Evolutionary conservation across 2,113 vertebrate species (phyloP).

Genomic region (Apodemus speciosus): DNA sequence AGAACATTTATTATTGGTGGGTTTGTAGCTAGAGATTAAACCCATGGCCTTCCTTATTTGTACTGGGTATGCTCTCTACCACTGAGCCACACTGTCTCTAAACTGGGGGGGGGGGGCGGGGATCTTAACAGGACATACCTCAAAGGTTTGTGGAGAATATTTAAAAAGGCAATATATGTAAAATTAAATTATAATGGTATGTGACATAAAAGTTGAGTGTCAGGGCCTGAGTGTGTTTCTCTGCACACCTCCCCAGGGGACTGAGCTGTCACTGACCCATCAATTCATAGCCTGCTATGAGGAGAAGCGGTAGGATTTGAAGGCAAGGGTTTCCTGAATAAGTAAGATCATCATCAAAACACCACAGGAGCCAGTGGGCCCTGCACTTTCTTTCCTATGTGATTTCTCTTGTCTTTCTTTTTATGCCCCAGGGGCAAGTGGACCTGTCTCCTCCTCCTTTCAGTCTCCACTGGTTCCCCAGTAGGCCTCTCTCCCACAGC

Average conservation of each 20-base stretch:
- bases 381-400: neutral
- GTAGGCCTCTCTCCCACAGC: neutral
- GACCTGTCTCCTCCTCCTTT: neutral
- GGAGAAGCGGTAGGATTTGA: constrained; percentile 24
- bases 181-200: constrained; percentile 25
- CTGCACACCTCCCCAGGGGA: constrained; percentile 36
- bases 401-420: neutral
- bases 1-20: neutral
- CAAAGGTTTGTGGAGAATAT: neutral
- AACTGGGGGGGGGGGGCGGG: too few species aligned
- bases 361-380: neutral
- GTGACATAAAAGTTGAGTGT: constrained; percentile 48
- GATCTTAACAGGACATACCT: constrained; percentile 2
- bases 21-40: neutral
- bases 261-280: constrained; percentile 41
- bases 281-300: constrained; percentile 56
- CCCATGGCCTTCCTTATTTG: too few species aligned
- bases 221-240: constrained; percentile 32
- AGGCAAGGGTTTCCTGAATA: constrained; percentile 41
- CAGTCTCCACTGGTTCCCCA: neutral
- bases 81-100: neutral
- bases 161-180: neutral
- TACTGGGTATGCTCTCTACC: neutral
- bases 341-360: constrained; percentile 16
- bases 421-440: neutral